Evolutionary conservation across 2,888 invertebrate species (phyloP), one percentile per base, ranked within the genome.

Genomic region (Lycocerus yunnanus): DNA sequence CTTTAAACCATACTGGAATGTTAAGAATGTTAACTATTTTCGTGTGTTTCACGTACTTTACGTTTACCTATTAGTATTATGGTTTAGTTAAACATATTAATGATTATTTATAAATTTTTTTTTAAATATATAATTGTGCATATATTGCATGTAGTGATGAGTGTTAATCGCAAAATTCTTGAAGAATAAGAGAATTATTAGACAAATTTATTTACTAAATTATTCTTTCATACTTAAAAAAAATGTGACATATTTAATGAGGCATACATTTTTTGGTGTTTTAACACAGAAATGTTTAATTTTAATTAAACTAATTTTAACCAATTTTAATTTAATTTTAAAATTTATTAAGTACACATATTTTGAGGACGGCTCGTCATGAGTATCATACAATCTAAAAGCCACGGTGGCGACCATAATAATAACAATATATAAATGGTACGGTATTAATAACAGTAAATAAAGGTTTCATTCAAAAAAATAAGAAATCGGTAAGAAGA

Each of bases 1-100:
- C 86, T 85, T 84, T 80, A 80, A 43, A 79, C 82, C 82, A 82
- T 81, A 80, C 80, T 81, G 85, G 86, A 84, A 86, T 86, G 84
- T 79, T 72, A 83, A 78, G 85, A 85, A 86, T 86, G 85, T 82
- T 79, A 84, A 82, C 82, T 83, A 84, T 83, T 79, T 78, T 65
- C 60, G 76, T 75, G 66, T 73, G 66, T 73, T 73, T 73, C 70
- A 73, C 74, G 77, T 74, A 72, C 20, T 68, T 71, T 63, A 43
- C 72, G 68, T 75, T 71, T 75, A 72, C 58, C 70, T 67, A 61
- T 63, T 68, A 27, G n/a, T n/a, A n/a, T 66, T n/a, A 21, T 68
- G 24, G 59, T n/a, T 43, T 43, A n/a, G 66, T 74, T 71, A 18
- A 65, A 71, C 74, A 71, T 71, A 60, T 59, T 58, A 74, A 74